A percentile compares a stretch with the other conserved stretches of the same genome.
These are phyloP conservation scores for Herpetotheres cachinnans DNA, from an alignment of 2,113 vertebrate species.

Conservation along the genomic window DNA sequence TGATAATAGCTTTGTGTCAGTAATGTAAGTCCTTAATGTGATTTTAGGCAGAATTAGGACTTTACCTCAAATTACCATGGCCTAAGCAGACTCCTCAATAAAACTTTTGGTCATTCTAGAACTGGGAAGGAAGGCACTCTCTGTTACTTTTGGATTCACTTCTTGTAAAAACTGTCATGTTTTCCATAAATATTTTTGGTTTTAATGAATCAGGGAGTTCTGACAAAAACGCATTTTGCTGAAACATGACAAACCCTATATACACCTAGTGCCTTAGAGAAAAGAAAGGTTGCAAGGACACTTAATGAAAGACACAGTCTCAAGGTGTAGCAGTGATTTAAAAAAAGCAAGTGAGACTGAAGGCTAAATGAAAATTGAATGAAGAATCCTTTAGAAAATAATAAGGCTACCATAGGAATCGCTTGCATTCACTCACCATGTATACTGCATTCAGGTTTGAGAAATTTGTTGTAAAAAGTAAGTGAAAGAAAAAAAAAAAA, in stretches of 20 bases:
- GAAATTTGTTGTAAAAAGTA: neutral
- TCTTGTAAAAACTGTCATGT: neutral
- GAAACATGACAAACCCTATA: neutral
- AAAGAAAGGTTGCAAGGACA: neutral
- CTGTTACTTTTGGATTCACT: neutral
- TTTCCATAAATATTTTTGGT: neutral
- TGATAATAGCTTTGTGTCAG: neutral
- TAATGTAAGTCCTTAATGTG: neutral
- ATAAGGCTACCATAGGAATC: neutral
- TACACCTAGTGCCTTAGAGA: neutral
- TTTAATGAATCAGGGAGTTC: neutral
- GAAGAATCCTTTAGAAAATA: neutral
- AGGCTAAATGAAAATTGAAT: neutral
- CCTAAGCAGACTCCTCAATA: neutral
- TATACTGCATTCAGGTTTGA: neutral
- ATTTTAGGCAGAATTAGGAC: neutral
- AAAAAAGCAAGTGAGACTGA: neutral
- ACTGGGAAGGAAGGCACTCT: rapidly evolving
- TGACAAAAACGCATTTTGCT: neutral
- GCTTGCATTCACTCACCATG: neutral
- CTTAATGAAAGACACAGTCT: neutral
- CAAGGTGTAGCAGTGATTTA: neutral
- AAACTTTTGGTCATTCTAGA: neutral
- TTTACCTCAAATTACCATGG: neutral
- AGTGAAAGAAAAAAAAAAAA: neutral